Evolutionary conservation across 2,888 invertebrate genomes (phyloP).

Genomic region (Sinopyrophorus schimmeli): DNA sequence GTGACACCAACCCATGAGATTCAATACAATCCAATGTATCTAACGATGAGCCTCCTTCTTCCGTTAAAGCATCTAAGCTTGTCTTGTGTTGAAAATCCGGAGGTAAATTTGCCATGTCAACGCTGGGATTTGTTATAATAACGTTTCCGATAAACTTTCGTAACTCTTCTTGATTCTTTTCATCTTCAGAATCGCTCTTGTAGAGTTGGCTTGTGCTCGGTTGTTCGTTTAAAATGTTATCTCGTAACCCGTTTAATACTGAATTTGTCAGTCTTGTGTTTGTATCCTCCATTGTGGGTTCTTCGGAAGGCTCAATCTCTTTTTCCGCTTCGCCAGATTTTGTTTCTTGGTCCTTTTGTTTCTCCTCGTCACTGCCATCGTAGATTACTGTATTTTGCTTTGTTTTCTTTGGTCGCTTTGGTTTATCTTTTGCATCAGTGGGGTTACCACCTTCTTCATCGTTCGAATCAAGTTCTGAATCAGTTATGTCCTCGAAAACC

Average conservation of each 20-base stretch:
- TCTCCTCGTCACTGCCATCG: conserved; percentile 46
- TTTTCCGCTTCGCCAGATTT: conserved; percentile 2
- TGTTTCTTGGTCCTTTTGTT: conserved; percentile 13
- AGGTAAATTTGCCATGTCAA: conserved; percentile 62
- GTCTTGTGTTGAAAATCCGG: conserved; percentile 56
- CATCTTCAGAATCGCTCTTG: conserved; percentile 31
- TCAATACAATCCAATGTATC: conserved; percentile 57
- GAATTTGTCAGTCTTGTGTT: conserved; percentile 7
- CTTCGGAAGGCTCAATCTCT: neutral
- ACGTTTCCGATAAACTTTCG: conserved; percentile 61
- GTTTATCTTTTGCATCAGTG: conserved; percentile 42
- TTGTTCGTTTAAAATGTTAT: conserved; percentile 7
- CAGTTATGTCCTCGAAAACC: conserved; percentile 55
- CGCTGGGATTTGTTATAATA: conserved; percentile 72
- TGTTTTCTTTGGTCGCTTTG: conserved; percentile 38
- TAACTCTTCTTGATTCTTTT: conserved; percentile 41
- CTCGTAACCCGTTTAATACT: conserved; percentile 10
- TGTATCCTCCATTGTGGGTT: too few relatives aligned
- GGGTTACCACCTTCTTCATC: conserved; percentile 50
- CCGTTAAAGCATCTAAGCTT: conserved; percentile 62
- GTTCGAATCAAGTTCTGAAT: conserved; percentile 48
- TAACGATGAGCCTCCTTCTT: conserved; percentile 58
- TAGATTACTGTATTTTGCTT: conserved; percentile 52
- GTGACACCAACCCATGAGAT: conserved; percentile 52
- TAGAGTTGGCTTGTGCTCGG: neutral